Conservation (phyloP, 2,113 vertebrate genomes). For the Argyrosomus japonicus region DNA sequence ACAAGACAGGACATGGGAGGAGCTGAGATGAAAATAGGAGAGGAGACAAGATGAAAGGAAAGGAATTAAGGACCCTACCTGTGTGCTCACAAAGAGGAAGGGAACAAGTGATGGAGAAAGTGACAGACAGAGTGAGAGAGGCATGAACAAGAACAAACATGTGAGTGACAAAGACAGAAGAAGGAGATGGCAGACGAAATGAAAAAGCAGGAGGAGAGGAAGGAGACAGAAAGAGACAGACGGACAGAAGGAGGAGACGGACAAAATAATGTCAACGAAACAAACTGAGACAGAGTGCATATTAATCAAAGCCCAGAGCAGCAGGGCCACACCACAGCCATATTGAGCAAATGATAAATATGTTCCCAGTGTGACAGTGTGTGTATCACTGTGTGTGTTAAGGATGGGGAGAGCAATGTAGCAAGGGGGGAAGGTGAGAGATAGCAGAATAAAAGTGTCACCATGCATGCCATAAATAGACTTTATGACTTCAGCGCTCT, state of each 20-base stretch:
- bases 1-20: background rate
- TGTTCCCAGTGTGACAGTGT: slow-evolving; percentile 41
- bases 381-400: slow-evolving; percentile 37
- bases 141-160: slow-evolving; percentile 17
- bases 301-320: slow-evolving; percentile 53
- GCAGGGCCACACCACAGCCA: slow-evolving; percentile 22
- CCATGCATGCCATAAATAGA: slow-evolving; percentile 65
- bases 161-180: slow-evolving; percentile 23
- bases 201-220: slow-evolving; percentile 29
- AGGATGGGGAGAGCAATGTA: slow-evolving; percentile 18
- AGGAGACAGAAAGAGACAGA: background rate
- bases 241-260: background rate
- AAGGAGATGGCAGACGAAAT: slow-evolving; percentile 15
- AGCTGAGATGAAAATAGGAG: background rate
- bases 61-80: background rate
- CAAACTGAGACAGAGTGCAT: slow-evolving; percentile 47
- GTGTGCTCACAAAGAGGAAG: slow-evolving; percentile 5
- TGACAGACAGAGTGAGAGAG: background rate
- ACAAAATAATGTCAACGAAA: slow-evolving; percentile 40
- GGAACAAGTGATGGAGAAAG: slow-evolving; percentile 3
- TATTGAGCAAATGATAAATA: slow-evolving; percentile 56
- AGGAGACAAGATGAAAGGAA: background rate
- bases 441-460: slow-evolving; percentile 73
- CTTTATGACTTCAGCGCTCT: slow-evolving; percentile 64
- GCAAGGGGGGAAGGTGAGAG: slow-evolving; percentile 42